Evolutionary conservation across 2,113 vertebrate genomes (phyloP).

Genomic region (Bubo blakistoni): DNA sequence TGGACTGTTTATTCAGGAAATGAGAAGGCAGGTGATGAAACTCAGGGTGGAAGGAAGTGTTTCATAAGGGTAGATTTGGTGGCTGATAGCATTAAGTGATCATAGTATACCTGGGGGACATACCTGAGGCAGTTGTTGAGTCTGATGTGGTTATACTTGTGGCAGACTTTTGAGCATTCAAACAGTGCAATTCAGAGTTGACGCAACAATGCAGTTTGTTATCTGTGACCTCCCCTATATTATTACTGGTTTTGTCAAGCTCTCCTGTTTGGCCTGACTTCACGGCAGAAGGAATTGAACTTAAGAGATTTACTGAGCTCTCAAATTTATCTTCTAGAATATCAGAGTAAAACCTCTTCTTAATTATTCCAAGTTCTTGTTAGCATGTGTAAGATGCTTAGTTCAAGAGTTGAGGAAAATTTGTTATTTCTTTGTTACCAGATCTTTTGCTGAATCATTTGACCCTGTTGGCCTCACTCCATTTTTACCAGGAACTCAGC

Average conservation of each 20-base stretch:
- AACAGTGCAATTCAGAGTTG: neutral
- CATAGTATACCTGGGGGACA: neutral
- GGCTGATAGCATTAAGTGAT: neutral
- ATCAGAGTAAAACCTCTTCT: neutral
- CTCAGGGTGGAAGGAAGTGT: neutral
- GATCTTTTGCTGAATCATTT: neutral
- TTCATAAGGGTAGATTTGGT: neutral
- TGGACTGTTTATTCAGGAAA: constrained; percentile 14
- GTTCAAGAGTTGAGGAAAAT: neutral
- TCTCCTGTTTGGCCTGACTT: neutral
- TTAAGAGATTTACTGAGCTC: neutral
- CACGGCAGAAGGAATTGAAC: neutral
- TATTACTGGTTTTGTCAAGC: neutral
- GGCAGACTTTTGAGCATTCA: neutral
- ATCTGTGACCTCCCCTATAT: neutral
- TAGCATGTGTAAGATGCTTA: neutral
- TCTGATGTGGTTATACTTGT: neutral
- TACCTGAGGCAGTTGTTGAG: neutral
- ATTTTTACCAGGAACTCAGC: neutral
- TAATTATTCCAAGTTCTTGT: neutral
- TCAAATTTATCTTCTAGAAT: neutral
- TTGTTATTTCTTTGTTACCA: neutral
- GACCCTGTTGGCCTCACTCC: neutral
- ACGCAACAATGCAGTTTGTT: neutral
- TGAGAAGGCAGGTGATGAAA: constrained; percentile 39